phyloP scores from a whole-genome alignment of 2,888 invertebrate genomes.

The Ectemnius cavifrons region DNA sequence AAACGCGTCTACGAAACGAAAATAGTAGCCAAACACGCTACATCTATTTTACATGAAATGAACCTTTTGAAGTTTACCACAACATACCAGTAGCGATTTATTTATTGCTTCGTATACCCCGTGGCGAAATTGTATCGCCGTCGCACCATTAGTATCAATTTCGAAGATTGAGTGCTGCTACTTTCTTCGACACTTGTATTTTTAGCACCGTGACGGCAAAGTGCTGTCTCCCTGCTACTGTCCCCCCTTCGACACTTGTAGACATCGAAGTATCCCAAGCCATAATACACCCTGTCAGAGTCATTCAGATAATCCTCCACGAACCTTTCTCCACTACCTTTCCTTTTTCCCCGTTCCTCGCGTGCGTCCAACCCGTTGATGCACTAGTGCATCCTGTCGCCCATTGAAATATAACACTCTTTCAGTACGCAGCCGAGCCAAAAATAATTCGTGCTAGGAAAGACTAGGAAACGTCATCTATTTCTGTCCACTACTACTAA shows the following conservation, averaged over 20 bases:
- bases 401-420: slow-evolving; percentile 38
- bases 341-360: slow-evolving; percentile 34
- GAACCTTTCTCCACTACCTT: slow-evolving; percentile 20
- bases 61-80: too few species aligned
- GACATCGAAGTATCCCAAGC: neutral
- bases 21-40: neutral
- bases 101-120: too few species aligned
- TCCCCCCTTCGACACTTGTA: slow-evolving; percentile 14
- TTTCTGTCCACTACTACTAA: slow-evolving; percentile 32
- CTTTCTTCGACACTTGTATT: slow-evolving; percentile 4
- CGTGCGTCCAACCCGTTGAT: slow-evolving; percentile 42
- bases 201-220: slow-evolving; percentile 8
- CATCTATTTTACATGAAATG: neutral
- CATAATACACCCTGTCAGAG: neutral
- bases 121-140: too few species aligned
- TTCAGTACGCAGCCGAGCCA: slow-evolving; percentile 14
- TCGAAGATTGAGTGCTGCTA: neutral
- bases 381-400: slow-evolving; percentile 32
- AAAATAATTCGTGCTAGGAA: slow-evolving; percentile 47
- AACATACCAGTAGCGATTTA: too few species aligned
- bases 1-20: slow-evolving; percentile 11
- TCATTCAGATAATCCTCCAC: slow-evolving; percentile 32
- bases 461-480: slow-evolving; percentile 25
- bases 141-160: too few species aligned
- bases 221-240: slow-evolving; percentile 20